Conservation (phyloP, 1,140 invertebrate genomes). For the Leucophenga varia region DNA sequence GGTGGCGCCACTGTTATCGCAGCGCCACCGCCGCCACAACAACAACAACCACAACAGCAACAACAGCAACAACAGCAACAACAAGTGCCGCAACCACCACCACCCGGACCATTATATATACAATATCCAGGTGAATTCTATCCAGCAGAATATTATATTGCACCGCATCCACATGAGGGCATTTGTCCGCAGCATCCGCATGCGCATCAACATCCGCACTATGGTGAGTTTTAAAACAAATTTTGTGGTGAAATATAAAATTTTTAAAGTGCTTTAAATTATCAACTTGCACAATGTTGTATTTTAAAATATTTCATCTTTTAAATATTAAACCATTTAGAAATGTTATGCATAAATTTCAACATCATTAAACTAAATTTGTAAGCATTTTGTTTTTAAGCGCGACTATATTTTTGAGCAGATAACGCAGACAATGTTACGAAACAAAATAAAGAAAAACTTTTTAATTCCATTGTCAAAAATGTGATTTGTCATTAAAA, state of each 20-base stretch:
- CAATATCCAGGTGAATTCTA: constrained; percentile 50
- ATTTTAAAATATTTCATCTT: too few relatives aligned
- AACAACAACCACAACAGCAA: constrained; percentile 16
- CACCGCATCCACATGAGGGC: constrained; percentile 50
- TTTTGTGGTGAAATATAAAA: not conserved
- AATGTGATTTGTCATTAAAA: too few relatives aligned
- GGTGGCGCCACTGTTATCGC: constrained; percentile 22
- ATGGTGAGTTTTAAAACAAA: too few relatives aligned
- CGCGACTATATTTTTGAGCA: too few relatives aligned
- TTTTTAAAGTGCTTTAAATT: not conserved
- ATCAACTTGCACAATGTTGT: too few relatives aligned
- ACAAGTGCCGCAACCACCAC: constrained; percentile 19
- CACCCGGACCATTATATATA: constrained; percentile 44
- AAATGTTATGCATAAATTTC: too few relatives aligned
- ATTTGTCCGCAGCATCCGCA: constrained; percentile 54
- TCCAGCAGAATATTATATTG: constrained; percentile 51
- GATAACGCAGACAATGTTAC: too few relatives aligned
- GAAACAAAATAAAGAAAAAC: too few relatives aligned
- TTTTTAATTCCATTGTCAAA: too few relatives aligned
- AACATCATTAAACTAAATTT: too few relatives aligned
- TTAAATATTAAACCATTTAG: too few relatives aligned
- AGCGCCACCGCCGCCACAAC: constrained; percentile 29
- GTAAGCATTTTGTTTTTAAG: too few relatives aligned
- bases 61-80: constrained; percentile 9
- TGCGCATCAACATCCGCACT: constrained; percentile 33